Conservation (phyloP, 2,113 vertebrate genomes). For the Coreoperca whiteheadi region DNA sequence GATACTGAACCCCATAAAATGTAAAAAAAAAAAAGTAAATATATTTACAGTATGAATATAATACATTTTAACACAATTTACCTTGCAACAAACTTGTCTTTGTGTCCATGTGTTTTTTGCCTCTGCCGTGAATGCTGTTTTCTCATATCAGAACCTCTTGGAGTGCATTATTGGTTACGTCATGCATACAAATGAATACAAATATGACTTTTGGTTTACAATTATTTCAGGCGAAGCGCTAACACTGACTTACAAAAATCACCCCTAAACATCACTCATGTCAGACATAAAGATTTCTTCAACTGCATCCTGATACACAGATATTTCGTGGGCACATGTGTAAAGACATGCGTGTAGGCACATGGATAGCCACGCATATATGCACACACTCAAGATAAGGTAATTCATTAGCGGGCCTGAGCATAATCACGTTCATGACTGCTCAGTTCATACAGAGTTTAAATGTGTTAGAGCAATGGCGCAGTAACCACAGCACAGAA, state of each 20-base stretch:
- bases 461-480: slow-evolving; percentile 67
- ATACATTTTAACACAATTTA: too few relatives aligned
- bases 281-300: background rate
- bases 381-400: slow-evolving; percentile 33
- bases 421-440: slow-evolving; percentile 75
- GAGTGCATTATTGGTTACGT: too few relatives aligned
- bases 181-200: background rate
- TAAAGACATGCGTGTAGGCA: slow-evolving; percentile 14
- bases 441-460: slow-evolving; percentile 71
- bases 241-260: background rate
- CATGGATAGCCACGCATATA: slow-evolving; percentile 2
- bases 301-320: background rate
- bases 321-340: background rate
- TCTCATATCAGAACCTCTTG: too few relatives aligned
- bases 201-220: too few relatives aligned
- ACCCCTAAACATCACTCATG: background rate
- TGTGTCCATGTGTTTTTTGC: too few relatives aligned
- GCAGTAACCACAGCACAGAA: slow-evolving; percentile 52
- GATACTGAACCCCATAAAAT: too few relatives aligned
- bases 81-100: too few relatives aligned
- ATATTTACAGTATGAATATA: too few relatives aligned
- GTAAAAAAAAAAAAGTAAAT: too few relatives aligned
- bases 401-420: slow-evolving; percentile 66
- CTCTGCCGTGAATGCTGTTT: too few relatives aligned
- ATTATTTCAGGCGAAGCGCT: background rate